A percentile compares a stretch with the other conserved stretches of the same genome.
Conservation (phyloP, 2,888 invertebrate genomes). For the Crepidodera aurea region DNA sequence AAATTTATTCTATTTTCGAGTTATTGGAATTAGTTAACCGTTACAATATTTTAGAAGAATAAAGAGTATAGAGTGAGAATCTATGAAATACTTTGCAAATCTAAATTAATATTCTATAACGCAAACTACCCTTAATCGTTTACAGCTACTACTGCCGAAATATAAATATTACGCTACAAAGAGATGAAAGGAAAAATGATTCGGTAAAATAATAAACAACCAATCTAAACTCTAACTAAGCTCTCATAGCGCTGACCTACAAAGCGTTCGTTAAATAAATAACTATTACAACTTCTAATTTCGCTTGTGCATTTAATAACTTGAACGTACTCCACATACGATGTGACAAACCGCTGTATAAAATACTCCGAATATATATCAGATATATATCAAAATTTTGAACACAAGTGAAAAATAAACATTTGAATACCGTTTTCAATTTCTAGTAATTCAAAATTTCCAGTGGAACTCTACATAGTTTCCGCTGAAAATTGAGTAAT, state of each 20-base stretch:
- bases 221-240: constrained; percentile 31
- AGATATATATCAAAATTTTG: too few relatives aligned
- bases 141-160: constrained; percentile 10
- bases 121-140: background rate
- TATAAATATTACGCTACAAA: constrained; percentile 20
- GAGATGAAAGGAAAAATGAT: constrained; percentile 26
- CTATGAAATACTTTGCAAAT: background rate
- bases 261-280: constrained; percentile 39
- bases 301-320: constrained; percentile 25
- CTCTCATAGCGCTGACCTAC: constrained; percentile 31
- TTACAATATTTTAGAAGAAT: too few relatives aligned
- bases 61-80: constrained; percentile 7
- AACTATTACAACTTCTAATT: constrained; percentile 43
- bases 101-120: constrained; percentile 3
- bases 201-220: constrained; percentile 26
- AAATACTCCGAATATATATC: too few relatives aligned
- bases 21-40: too few relatives aligned
- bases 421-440: too few relatives aligned
- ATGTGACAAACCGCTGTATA: too few relatives aligned
- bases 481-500: background rate
- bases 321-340: constrained; percentile 25
- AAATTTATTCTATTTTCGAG: too few relatives aligned
- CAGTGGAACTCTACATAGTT: background rate
- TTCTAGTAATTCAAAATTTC: background rate
- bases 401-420: too few relatives aligned